Evolutionary conservation across 1,140 invertebrate genomes (phyloP), one percentile per base, ranked within the genome.

Genomic region (Brachystomella parvula): DNA sequence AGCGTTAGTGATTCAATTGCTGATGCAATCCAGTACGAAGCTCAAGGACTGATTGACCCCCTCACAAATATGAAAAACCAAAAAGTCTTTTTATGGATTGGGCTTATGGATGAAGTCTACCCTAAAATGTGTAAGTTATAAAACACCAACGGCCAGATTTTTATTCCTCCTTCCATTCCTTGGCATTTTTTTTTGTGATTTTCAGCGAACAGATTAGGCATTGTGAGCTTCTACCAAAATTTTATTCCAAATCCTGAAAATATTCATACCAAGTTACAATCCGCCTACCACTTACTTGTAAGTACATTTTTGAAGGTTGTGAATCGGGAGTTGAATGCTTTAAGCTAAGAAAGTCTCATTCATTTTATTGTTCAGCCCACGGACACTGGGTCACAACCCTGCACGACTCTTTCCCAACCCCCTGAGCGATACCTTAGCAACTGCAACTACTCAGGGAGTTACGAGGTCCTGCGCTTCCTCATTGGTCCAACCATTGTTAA

Each of bases 381-480:
- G n/a, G n/a, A n/a, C n/a, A n/a, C n/a, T n/a, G n/a, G n/a, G n/a
- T n/a, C 3, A 12, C 15, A 53, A 6, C 24, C 49, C 9, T 53
- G 49, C 49, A 26, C 35, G 6, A 6, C 6, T 9, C 35, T 9
- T 6, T 39, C 49, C 49, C 12, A 15, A 19, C 12, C 49, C 12
- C 24, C 49, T 19, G 3, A 6, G 9, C 6, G 6, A 17, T 53
- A 15, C 6, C 21, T 26, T 6, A 24, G 15, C 12, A 53, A 53
- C 24, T 53, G 49, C 49, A 53, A 53, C 24, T 53, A 53, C 24
- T 53, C 49, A 15, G 49, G 49, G 24, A 53, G 49, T 53, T 53
- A 19, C 24, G 49, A 53, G 24, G 49, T 26, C 24, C 24, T 53
- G 49, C 12, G 24, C 6, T 24, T 15, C 24, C 24, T 53, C 15